Base-by-base conservation (phyloP, 2,797 vertebrate species). In the Microctenopoma steveboyesi region DNA sequence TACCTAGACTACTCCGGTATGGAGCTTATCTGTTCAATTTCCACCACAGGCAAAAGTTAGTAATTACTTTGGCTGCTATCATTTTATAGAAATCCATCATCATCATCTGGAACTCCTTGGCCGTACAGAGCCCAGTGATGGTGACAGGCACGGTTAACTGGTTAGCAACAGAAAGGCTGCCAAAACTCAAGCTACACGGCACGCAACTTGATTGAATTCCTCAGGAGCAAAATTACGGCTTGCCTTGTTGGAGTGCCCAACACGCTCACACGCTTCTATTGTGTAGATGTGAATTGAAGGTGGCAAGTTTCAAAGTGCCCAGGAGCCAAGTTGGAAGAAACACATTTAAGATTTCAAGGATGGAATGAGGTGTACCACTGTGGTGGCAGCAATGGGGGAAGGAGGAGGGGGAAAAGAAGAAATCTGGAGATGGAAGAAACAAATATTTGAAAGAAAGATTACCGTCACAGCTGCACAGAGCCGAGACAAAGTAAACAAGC, bases 401-500 rank as follows among this genome's bases (percentile, higher is more conserved):
- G 76, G 30, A 47, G 60, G 37, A 11, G 18, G 43, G 57, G 28
- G 1, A 43, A 42, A 39, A 60, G 72, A 49, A 37, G 57, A 85
- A 75, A 87, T 85, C 74, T 79, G 69, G 82, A 86, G 89, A 91
- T 57, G 85, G 88, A 90, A 89, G 88, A 93, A 91, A 93, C 90
- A 92, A 93, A 94, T 93, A 93, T 93, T 93, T 93, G 92, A 92
- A 90, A 91, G 88, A 91, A 88, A 92, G 91, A 93, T 93, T 92
- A 93, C 85, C 84, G 74, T 87, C 85, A 86, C 86, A 90, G 92
- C 90, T 84, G 87, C 89, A 88, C 68, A 77, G 86, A 90, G 86
- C 79, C 5, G 77, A 90, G 87, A 88, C 87, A 89, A 89, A 90
- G 90, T 91, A 92, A 94, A 94, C 93, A 94, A 92, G 82, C 81